phyloP scores from a whole-genome alignment of 30 jellyfish, hydroid and myxozoan species.

The Cassiopea xamachana region DNA sequence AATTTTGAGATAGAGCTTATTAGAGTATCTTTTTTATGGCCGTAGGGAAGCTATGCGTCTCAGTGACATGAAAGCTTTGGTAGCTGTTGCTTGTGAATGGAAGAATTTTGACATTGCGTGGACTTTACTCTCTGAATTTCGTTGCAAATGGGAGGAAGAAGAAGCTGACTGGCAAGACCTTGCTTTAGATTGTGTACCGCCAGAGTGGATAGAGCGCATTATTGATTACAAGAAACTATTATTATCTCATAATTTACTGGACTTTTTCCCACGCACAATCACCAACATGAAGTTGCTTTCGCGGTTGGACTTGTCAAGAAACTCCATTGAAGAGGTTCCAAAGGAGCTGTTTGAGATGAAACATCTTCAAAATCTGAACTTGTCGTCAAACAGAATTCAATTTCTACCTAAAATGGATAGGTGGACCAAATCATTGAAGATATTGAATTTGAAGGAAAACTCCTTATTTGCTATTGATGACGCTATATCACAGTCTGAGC shows the following conservation, averaged over 20 bases:
- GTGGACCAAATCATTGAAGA: conserved; percentile 83
- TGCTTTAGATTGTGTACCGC: conserved; percentile 52
- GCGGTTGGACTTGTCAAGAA: conserved; percentile 66
- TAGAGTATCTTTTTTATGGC: neutral
- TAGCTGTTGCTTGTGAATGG: conserved; percentile 58
- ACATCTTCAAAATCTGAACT: conserved; percentile 67
- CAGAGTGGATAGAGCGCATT: conserved; percentile 63
- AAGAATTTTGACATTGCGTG: conserved; percentile 46
- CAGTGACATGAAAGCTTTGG: conserved; percentile 80
- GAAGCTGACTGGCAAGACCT: conserved; percentile 93
- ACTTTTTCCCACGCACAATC: conserved; percentile 37
- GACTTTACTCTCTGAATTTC: conserved; percentile 52
- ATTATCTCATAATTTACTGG: conserved; percentile 46
- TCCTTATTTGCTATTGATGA: conserved; percentile 47
- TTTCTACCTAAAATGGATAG: conserved; percentile 70
- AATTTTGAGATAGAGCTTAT: no score
- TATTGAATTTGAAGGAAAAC: conserved; percentile 63
- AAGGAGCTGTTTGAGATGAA: conserved; percentile 65
- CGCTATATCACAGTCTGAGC: conserved; percentile 52
- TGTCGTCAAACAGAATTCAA: conserved; percentile 60
- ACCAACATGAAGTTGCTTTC: conserved; percentile 37
- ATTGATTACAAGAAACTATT: conserved; percentile 49
- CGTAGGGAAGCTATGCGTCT: conserved; percentile 68
- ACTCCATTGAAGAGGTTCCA: conserved; percentile 67
- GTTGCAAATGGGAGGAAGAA: conserved; percentile 34